These are phyloP conservation scores for Riparia riparia DNA, from an alignment of 2,113 vertebrate genomes.

Conservation along the genomic window DNA sequence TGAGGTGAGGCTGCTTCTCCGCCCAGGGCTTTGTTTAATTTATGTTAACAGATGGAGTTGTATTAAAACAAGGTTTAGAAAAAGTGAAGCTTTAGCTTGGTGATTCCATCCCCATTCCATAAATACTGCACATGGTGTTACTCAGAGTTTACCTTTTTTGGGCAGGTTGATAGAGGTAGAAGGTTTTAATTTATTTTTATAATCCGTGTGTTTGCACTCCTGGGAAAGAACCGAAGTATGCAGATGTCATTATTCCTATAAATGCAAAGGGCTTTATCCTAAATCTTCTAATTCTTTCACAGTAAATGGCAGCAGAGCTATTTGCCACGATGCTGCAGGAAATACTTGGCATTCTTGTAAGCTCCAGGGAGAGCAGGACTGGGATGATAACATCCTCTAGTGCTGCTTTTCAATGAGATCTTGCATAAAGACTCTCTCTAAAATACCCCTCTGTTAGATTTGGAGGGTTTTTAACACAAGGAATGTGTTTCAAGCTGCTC, in stretches of 20 bases:
- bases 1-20: not conserved
- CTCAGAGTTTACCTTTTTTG: constrained; percentile 52
- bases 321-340: constrained; percentile 27
- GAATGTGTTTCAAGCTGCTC: not conserved
- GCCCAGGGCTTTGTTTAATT: constrained; percentile 22
- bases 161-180: constrained; percentile 23
- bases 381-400: constrained; percentile 26
- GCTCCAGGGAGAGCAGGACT: constrained; percentile 31
- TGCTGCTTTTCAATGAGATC: constrained; percentile 21
- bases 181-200: not conserved
- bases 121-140: not conserved
- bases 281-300: constrained; percentile 16
- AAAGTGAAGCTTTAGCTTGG: not conserved
- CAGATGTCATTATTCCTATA: not conserved
- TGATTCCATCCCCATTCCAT: not conserved
- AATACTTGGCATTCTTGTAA: constrained; percentile 51
- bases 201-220: not conserved
- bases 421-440: not conserved
- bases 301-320: not conserved
- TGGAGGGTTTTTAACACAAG: not conserved
- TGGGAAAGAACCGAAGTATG: not conserved
- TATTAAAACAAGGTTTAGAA: not conserved
- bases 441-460: not conserved
- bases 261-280: constrained; percentile 32
- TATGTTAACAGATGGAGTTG: not conserved